phyloP scores from a whole-genome alignment of 2,888 invertebrate genomes.

The Heliothis peltigera region DNA sequence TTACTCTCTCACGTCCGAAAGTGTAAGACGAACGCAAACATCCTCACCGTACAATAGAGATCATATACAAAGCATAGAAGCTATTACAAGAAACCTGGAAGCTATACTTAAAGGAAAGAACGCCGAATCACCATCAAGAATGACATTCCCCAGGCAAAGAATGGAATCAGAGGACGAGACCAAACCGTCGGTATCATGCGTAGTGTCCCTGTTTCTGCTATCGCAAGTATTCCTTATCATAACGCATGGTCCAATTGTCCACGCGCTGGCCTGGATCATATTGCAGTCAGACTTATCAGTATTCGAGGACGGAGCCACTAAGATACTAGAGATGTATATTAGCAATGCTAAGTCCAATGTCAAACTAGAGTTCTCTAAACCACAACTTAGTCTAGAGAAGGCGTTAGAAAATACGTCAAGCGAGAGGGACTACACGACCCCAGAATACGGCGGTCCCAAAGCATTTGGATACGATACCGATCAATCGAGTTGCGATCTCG shows the following conservation, averaged over 20 bases:
- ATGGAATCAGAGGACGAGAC: constrained; percentile 88
- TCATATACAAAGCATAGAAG: constrained; percentile 89
- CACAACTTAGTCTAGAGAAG: constrained; percentile 93
- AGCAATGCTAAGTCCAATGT: constrained; percentile 89
- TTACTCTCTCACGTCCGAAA: constrained; percentile 93
- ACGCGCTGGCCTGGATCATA: constrained; percentile 96
- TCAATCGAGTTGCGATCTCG: constrained; percentile 87
- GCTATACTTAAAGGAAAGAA: constrained; percentile 91
- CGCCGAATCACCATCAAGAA: constrained; percentile 85
- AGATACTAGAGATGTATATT: constrained; percentile 91
- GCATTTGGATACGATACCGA: constrained; percentile 84
- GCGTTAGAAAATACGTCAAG: constrained; percentile 90
- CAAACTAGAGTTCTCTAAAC: constrained; percentile 92
- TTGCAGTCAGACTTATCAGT: constrained; percentile 94
- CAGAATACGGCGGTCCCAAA: constrained; percentile 81
- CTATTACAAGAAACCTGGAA: constrained; percentile 91
- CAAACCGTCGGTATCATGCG: constrained; percentile 95
- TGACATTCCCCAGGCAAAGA: constrained; percentile 79
- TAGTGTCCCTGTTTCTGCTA: constrained; percentile 96
- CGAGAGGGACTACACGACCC: constrained; percentile 85
- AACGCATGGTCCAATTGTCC: constrained; percentile 96
- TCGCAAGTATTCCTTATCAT: constrained; percentile 99
- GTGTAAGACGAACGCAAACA: constrained; percentile 69
- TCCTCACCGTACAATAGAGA: constrained; percentile 84
- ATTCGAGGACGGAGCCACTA: constrained; percentile 92